phyloP scores from a whole-genome alignment of 2,113 vertebrate genomes.

The Antechinus stuartii region DNA sequence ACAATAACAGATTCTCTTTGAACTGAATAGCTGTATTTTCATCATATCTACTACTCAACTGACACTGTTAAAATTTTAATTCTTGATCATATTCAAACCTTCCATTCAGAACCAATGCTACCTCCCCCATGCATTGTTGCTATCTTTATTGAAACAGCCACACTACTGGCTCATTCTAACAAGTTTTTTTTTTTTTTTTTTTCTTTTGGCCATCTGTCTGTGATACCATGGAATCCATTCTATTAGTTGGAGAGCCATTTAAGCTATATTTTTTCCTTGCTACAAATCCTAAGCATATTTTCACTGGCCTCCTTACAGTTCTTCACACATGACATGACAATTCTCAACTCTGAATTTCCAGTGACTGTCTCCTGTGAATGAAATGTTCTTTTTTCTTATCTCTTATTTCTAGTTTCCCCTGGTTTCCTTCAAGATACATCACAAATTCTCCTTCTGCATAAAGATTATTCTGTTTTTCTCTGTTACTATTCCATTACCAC shows the following conservation, averaged over 20 bases:
- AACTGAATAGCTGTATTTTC: background rate
- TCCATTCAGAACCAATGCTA: background rate
- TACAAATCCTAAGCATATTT: background rate
- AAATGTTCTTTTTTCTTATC: background rate
- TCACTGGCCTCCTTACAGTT: background rate
- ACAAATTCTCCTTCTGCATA: background rate
- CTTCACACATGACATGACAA: background rate
- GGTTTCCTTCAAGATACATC: background rate
- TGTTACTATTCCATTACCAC: background rate
- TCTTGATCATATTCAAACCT: background rate
- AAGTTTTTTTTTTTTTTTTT: background rate
- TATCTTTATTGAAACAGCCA: background rate
- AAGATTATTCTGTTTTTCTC: background rate
- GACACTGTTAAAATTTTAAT: background rate
- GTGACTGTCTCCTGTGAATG: background rate
- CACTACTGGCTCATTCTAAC: background rate
- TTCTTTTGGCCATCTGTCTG: background rate
- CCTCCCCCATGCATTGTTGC: background rate
- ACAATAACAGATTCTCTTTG: background rate
- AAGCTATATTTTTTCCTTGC: background rate
- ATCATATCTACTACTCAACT: background rate
- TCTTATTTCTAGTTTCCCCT: background rate
- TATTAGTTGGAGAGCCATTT: background rate
- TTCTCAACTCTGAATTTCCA: background rate
- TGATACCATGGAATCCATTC: background rate